Base-by-base conservation (phyloP, 2,797 vertebrate genomes). In the Cuniculus paca region DNA sequence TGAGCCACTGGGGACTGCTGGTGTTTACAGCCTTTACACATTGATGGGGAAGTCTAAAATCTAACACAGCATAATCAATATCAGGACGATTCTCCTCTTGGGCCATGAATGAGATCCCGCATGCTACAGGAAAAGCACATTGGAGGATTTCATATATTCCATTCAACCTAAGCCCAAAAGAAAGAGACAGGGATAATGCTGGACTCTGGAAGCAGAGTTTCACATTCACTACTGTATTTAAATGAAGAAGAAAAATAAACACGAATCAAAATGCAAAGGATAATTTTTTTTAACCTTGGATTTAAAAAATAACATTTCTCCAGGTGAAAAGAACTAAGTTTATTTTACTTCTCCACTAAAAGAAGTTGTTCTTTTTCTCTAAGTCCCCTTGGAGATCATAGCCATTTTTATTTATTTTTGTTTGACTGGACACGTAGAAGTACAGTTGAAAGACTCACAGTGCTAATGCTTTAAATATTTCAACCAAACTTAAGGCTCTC, bases 41-140 rank as follows among this genome's bases (percentile, higher is more conserved):
- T 97, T 98, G 97, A 97, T 89, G 97, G 98, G 98, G 79, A 97
- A 98, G 97, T 98, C 98, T 98, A 89, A 97, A 98, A 97, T 98
- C 97, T 98, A 97, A 97, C 81, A 86, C 20, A 95, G 42, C 0
- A 0, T 97, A 97, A 98, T 98, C 97, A 94, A 97, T 98, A 98
- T 89, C 81, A 97, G 68, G 85, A 97, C 81, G 74, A 82, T 95
- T 94, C 88, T 95, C 79, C 90, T 97, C 91, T 42, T 60, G 63
- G 74, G 87, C 94, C 54, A 87, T 81, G 94, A 97, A 97, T 97
- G 1, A 88, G 96, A 96, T 88, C 0, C 11, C 92, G 79, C 28
- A 19, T 48, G 94, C 14, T 85, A 42, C 5, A 83, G 81, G 78
- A 91, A 97, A 94, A 80, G 28, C n/a, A 85, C 34, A 93, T 90